Evolutionary conservation across 2,113 vertebrate genomes (phyloP).

Genomic region (Phainopepla nitens): DNA sequence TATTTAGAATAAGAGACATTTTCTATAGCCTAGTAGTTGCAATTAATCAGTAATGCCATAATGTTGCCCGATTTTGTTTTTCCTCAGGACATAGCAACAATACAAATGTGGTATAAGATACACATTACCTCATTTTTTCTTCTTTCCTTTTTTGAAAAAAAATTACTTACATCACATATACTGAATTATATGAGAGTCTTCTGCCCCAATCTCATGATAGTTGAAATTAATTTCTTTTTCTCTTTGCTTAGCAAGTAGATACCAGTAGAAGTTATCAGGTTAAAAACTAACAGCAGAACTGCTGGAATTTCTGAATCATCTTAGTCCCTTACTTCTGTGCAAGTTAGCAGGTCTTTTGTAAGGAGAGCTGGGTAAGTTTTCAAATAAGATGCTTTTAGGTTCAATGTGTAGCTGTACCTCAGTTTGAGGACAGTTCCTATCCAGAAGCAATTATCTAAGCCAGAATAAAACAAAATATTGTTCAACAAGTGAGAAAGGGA

Average conservation of each 20-base stretch:
- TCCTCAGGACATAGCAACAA: not conserved
- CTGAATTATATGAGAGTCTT: not conserved
- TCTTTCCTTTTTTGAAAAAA: not conserved
- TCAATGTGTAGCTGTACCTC: not conserved
- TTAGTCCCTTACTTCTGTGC: not conserved
- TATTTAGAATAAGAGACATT: not conserved
- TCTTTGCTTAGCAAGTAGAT: not conserved
- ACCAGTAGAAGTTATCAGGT: not conserved
- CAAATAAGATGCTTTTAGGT: not conserved
- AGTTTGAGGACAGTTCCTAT: not conserved
- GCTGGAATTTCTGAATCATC: not conserved
- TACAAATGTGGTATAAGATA: not conserved
- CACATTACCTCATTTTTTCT: not conserved
- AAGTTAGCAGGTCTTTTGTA: not conserved
- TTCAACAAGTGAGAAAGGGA: not conserved
- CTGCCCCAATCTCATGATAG: not conserved
- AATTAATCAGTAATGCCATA: not conserved
- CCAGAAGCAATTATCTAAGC: not conserved
- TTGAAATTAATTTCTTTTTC: not conserved
- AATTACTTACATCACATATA: not conserved
- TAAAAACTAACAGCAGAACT: not conserved
- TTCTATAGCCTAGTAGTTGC: not conserved
- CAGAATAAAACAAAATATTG: not conserved
- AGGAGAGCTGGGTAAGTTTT: not conserved
- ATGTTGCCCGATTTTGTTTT: not conserved